Base-by-base conservation (phyloP, 1,140 invertebrate species). In the Heliothis virescens region DNA sequence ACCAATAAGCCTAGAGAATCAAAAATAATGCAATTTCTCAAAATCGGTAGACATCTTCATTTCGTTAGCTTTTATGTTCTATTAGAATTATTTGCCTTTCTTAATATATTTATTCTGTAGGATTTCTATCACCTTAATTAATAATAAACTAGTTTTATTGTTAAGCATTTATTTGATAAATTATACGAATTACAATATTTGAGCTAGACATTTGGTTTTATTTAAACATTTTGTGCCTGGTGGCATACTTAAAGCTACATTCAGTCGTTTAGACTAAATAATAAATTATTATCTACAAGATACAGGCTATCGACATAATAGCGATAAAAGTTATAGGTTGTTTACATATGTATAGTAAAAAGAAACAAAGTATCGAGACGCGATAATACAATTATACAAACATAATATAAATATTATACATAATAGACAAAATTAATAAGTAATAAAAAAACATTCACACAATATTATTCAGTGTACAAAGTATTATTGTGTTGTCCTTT, bases 131-230 rank as follows among this genome's bases (percentile, higher is more conserved):
- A 18, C 50, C 48, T 18, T 48, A 18, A 79, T 47, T 5, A 41
- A 7, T 41, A 41, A 7, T 9, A 41, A 7, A 41, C 5, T 5
- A 47, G 16, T 12, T 83, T 83, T 77, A 29, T 15, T 71, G 26
- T 53, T 81, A 83, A 80, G 67, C 74, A 76, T 85, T 85, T 83
- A 85, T 83, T 81, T 55, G 29, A 74, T 85, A 79, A 82, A 55
- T 79, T 60, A 55, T 79, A 77, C 53, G 60, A 77, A 77, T 77
- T 77, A 77, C 74, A 84, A 82, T 87, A 87, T 83, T 89, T 89
- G 86, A 87, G 89, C 50, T 90, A 90, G 84, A 91, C 86, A 91
- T 90, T 92, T 88, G 88, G 88, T 88, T 73, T 82, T 29, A 82
- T 83, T 87, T 81, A 41, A 41, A 41, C 34, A 41, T 41, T 41